phyloP scores from a whole-genome alignment of 2,888 invertebrate species.

The Aphidoletes aphidimyza region DNA sequence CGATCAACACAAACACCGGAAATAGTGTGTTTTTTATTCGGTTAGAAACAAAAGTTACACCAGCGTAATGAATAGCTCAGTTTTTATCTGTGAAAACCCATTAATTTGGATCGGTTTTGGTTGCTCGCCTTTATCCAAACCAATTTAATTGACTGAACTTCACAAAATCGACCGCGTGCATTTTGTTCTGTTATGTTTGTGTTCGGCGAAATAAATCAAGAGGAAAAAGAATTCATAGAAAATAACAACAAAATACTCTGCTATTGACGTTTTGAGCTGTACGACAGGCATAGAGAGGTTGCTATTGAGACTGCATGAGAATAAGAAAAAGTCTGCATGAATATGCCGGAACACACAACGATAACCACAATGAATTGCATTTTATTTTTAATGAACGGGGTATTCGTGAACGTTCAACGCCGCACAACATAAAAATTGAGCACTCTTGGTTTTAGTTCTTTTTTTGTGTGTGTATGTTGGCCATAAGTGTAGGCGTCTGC shows the following conservation, averaged over 20 bases:
- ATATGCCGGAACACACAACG: background rate
- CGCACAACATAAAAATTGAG: background rate
- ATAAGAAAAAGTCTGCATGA: background rate
- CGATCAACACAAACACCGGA: conserved; percentile 15
- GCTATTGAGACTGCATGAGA: background rate
- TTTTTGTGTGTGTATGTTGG: too few relatives aligned
- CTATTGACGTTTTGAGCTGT: background rate
- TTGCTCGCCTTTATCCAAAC: background rate
- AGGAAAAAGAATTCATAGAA: background rate
- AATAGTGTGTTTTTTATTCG: background rate
- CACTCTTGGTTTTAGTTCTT: too few relatives aligned
- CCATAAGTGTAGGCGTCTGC: background rate
- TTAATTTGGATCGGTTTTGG: conserved; percentile 42
- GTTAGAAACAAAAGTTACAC: conserved; percentile 15
- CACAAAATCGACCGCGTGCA: background rate
- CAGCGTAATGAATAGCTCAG: conserved; percentile 39
- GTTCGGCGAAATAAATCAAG: background rate
- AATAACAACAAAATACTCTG: too few relatives aligned
- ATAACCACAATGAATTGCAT: conserved; percentile 26
- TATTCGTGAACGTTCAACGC: background rate
- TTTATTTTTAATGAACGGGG: conserved; percentile 26
- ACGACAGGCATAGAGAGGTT: background rate
- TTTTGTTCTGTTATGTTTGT: background rate
- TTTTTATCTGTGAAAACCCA: conserved; percentile 19
- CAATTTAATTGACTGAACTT: background rate